phyloP scores from a whole-genome alignment of 2,888 invertebrate species.

The Acanthococcus lagerstroemiae region DNA sequence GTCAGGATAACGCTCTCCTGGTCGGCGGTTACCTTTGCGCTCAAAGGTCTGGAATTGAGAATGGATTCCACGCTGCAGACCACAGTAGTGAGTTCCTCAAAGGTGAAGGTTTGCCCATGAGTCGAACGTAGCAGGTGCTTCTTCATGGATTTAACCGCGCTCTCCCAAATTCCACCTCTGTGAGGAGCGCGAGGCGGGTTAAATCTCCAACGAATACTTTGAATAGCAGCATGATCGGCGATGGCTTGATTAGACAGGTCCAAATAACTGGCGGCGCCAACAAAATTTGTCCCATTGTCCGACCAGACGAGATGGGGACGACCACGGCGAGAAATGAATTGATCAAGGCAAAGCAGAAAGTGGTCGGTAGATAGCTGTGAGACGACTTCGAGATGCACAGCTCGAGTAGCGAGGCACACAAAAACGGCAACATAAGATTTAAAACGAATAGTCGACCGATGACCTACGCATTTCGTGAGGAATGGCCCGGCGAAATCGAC shows the following conservation, averaged over 20 bases:
- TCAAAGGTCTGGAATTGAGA: no score
- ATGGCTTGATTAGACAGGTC: neutral
- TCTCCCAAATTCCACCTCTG: slow-evolving; percentile 23
- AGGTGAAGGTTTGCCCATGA: no score
- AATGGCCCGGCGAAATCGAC: slow-evolving; percentile 1
- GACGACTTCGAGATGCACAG: slow-evolving; percentile 4
- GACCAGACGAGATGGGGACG: neutral
- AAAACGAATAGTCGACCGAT: neutral
- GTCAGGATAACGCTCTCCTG: no score
- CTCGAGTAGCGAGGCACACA: slow-evolving; percentile 5
- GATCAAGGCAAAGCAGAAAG: neutral
- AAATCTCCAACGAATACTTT: slow-evolving; percentile 33
- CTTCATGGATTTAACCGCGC: no score
- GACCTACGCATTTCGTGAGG: neutral
- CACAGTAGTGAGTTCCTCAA: no score
- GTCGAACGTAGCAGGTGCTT: no score
- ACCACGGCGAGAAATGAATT: slow-evolving; percentile 3
- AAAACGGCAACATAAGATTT: neutral
- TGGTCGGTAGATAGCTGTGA: neutral
- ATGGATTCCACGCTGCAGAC: no score
- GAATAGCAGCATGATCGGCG: neutral
- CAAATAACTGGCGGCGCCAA: slow-evolving; percentile 2
- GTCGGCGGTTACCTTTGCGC: no score
- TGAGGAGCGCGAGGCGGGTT: slow-evolving; percentile 34
- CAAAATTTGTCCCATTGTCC: slow-evolving; percentile 16